Evolutionary conservation across 1,140 invertebrate species (phyloP).

Genomic region (Drosophila tani): DNA sequence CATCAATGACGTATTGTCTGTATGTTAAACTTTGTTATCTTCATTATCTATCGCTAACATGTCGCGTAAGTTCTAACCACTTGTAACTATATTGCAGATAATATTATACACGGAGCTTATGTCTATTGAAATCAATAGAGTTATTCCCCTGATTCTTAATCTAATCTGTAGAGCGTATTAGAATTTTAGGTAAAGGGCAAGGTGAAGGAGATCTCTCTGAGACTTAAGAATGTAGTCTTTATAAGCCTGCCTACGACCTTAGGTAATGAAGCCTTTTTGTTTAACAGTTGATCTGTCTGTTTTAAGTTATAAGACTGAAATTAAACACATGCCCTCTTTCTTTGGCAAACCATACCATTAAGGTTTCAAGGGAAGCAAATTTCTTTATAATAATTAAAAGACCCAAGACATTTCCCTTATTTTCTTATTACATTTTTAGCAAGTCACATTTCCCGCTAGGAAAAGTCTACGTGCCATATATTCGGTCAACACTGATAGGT

Average conservation of each 20-base stretch:
- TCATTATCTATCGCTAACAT: background rate
- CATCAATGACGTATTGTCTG: constrained; percentile 27
- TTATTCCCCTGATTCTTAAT: background rate
- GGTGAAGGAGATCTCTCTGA: background rate
- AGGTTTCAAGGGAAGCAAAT: background rate
- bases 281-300: too few species aligned
- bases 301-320: too few species aligned
- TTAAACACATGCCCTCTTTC: too few species aligned
- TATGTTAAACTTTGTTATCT: constrained; percentile 9
- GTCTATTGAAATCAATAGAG: background rate
- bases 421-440: too few species aligned
- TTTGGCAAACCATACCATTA: background rate
- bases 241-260: too few species aligned
- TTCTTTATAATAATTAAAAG: too few species aligned
- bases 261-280: too few species aligned
- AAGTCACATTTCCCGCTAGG: background rate
- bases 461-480: background rate
- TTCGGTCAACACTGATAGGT: background rate
- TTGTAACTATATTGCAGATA: constrained; percentile 3
- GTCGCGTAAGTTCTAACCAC: constrained; percentile 5
- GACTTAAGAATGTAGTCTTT: too few species aligned
- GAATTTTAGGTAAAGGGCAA: background rate
- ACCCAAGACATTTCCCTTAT: background rate
- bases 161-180: background rate
- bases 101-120: background rate